Conservation (phyloP, 2,113 vertebrate genomes). For the Halichoerus grypus region DNA sequence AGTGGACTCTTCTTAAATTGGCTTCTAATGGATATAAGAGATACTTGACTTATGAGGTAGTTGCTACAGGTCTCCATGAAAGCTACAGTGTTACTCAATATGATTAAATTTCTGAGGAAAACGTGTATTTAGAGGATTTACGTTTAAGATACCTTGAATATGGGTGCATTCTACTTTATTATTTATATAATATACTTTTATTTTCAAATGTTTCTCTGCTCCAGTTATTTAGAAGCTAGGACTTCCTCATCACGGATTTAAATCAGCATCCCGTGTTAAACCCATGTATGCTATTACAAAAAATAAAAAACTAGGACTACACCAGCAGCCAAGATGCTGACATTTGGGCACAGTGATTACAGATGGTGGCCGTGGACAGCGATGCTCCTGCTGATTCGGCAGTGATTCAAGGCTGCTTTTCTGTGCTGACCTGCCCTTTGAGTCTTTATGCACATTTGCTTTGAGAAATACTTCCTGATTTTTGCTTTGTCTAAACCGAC, state of each 20-base stretch:
- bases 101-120: conserved; percentile 7
- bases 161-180: neutral
- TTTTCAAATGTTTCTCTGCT: conserved; percentile 47
- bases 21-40: conserved; percentile 11
- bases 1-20: conserved; percentile 10
- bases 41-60: neutral
- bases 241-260: conserved; percentile 9
- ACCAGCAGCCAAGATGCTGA: conserved; percentile 68
- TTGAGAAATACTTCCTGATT: conserved; percentile 66
- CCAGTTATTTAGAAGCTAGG: neutral
- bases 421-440: conserved; percentile 68
- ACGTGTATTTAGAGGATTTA: conserved; percentile 25
- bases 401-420: conserved; percentile 70
- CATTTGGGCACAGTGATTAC: conserved; percentile 57
- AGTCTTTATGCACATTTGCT: conserved; percentile 69
- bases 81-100: neutral
- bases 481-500: conserved; percentile 46
- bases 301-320: neutral
- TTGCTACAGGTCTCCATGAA: neutral
- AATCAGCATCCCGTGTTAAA: conserved; percentile 40
- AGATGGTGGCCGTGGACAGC: conserved; percentile 62
- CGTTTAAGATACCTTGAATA: conserved; percentile 2
- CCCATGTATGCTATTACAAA: neutral
- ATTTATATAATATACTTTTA: neutral
- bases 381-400: conserved; percentile 67